Percentiles rank a stretch among this genome's conserved stretches.
These are phyloP conservation scores for Pachymerium ferrugineum DNA, from an alignment of 2,888 invertebrate species.

Conservation along the genomic window DNA sequence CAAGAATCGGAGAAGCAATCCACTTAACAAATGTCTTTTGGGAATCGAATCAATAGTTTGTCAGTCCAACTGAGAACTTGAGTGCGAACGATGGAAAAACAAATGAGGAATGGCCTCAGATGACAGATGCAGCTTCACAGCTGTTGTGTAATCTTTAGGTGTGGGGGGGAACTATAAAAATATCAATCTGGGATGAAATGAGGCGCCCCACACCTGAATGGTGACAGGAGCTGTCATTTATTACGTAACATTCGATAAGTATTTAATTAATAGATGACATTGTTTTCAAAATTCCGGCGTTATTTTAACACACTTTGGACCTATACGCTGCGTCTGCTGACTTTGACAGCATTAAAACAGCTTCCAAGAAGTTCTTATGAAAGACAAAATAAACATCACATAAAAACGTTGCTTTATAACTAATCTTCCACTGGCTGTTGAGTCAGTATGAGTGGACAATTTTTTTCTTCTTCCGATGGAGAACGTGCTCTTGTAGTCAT, in stretches of 20 bases:
- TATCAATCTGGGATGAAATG: neutral
- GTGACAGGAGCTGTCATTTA: no score
- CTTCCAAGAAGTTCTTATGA: neutral
- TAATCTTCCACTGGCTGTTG: neutral
- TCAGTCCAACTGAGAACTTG: neutral
- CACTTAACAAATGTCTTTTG: neutral
- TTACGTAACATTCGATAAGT: no score
- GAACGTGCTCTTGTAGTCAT: neutral
- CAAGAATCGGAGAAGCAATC: neutral
- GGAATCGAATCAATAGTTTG: slow-evolving; percentile 17
- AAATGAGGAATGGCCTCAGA: slow-evolving; percentile 3
- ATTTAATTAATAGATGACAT: no score
- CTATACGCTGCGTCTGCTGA: no score
- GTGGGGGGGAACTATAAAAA: neutral
- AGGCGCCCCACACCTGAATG: no score
- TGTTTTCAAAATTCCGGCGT: no score
- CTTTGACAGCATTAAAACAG: no score
- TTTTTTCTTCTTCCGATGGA: neutral
- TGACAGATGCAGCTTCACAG: neutral
- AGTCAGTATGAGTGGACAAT: neutral
- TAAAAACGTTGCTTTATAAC: neutral
- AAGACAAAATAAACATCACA: neutral
- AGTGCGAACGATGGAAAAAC: neutral
- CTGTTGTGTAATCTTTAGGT: neutral
- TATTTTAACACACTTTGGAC: no score